phyloP scores from a whole-genome alignment of 2,888 invertebrate species.

The Polyploca ridens region DNA sequence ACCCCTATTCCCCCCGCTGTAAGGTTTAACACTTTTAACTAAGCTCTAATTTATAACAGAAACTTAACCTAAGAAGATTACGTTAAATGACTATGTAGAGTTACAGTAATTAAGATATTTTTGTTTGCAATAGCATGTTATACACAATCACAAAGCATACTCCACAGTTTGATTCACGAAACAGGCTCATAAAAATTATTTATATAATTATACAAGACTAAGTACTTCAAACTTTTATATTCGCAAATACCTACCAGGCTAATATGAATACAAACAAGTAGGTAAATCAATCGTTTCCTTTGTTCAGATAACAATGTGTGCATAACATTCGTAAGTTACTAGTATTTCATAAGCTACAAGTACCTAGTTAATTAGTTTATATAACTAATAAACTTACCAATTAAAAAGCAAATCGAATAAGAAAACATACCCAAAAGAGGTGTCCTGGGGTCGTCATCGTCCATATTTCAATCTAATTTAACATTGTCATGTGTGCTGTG shows the following conservation, averaged over 20 bases:
- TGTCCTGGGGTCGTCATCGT: slow-evolving; percentile 51
- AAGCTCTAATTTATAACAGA: too few species aligned
- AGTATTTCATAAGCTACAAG: background rate
- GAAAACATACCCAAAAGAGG: slow-evolving; percentile 49
- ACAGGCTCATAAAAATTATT: background rate
- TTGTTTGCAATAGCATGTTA: too few species aligned
- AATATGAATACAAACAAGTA: background rate
- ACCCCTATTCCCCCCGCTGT: too few species aligned
- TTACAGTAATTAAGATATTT: too few species aligned
- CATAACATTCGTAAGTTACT: background rate
- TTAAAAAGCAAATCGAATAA: background rate
- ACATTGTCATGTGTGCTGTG: background rate
- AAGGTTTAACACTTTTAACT: too few species aligned
- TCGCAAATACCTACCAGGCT: background rate
- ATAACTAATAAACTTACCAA: background rate
- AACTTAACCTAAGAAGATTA: too few species aligned
- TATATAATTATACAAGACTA: background rate
- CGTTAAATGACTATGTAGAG: too few species aligned
- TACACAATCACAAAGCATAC: background rate
- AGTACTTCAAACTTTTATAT: background rate
- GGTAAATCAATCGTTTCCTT: background rate
- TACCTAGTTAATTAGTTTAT: background rate
- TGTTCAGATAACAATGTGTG: background rate
- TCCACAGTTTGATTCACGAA: background rate
- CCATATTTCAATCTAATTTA: slow-evolving; percentile 40